Conservation (phyloP, 2,888 invertebrate genomes). For the Incurvaria masculella region DNA sequence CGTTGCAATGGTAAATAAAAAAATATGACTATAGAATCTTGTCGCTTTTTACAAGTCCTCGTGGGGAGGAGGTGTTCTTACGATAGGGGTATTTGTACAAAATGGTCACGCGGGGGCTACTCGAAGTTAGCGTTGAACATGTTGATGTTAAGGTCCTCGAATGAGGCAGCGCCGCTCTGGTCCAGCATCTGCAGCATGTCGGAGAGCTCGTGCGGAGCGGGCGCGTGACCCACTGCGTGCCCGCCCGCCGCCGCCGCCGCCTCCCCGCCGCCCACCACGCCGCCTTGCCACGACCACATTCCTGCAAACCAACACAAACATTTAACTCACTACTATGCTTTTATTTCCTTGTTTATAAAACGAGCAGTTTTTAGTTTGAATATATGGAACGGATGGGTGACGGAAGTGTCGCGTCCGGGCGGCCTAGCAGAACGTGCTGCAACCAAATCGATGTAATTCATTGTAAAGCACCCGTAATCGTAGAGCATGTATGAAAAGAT, state of each 20-base stretch:
- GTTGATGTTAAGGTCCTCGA: constrained; percentile 84
- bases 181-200: constrained; percentile 94
- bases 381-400: no score
- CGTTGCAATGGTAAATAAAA: not conserved
- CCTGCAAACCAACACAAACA: constrained; percentile 37
- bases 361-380: no score
- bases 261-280: constrained; percentile 29
- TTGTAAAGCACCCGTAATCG: no score
- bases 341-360: no score
- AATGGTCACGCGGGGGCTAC: constrained; percentile 18
- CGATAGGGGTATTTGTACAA: not conserved
- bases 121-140: constrained; percentile 79
- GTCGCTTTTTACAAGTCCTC: constrained; percentile 1
- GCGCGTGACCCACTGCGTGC: constrained; percentile 29
- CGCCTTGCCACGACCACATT: constrained; percentile 79
- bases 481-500: no score
- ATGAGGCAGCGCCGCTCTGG: constrained; percentile 76
- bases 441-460: no score
- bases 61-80: not conserved
- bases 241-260: constrained; percentile 27
- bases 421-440: no score
- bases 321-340: no score
- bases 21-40: constrained; percentile 2
- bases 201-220: constrained; percentile 72
- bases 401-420: no score